Conservation (phyloP, 2,113 vertebrate genomes). For the Blennius ocellaris region DNA sequence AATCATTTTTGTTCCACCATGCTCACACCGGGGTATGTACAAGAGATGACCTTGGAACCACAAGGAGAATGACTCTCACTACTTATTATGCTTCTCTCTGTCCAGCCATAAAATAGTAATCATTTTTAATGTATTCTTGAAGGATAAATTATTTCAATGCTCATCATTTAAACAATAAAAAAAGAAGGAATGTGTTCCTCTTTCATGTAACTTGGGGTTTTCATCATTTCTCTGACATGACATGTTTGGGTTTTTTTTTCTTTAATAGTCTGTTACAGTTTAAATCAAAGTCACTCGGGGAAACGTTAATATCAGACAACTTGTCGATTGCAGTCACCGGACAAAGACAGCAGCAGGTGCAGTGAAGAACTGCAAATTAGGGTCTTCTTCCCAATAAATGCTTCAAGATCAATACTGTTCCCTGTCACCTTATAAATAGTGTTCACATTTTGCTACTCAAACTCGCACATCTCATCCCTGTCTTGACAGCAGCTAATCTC, state of each 20-base stretch:
- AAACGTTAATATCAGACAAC: slow-evolving; percentile 30
- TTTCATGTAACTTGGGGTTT: slow-evolving; percentile 20
- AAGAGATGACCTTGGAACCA: slow-evolving; percentile 58
- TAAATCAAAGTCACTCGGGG: slow-evolving; percentile 16
- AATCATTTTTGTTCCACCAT: slow-evolving; percentile 40
- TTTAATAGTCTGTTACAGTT: neutral
- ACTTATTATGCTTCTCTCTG: slow-evolving; percentile 59
- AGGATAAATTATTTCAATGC: slow-evolving; percentile 66
- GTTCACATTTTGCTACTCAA: slow-evolving; percentile 70
- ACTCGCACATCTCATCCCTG: slow-evolving; percentile 69
- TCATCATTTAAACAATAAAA: slow-evolving; percentile 61
- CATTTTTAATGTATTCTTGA: slow-evolving; percentile 72
- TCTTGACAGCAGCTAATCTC: slow-evolving; percentile 83
- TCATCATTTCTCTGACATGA: slow-evolving; percentile 21
- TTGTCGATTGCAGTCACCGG: slow-evolving; percentile 26
- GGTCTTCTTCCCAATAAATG: slow-evolving; percentile 63
- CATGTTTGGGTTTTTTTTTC: neutral
- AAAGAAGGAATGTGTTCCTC: slow-evolving; percentile 44
- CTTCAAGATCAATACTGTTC: slow-evolving; percentile 66
- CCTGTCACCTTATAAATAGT: slow-evolving; percentile 63
- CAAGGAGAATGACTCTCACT: slow-evolving; percentile 53
- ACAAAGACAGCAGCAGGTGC: slow-evolving; percentile 17
- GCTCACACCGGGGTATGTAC: slow-evolving; percentile 39
- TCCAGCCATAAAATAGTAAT: slow-evolving; percentile 71
- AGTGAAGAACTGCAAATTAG: slow-evolving; percentile 47